A percentile compares a stretch with the other conserved stretches of the same genome.
Evolutionary conservation across 2,113 vertebrate genomes (phyloP).

Genomic region (Struthio camelus): DNA sequence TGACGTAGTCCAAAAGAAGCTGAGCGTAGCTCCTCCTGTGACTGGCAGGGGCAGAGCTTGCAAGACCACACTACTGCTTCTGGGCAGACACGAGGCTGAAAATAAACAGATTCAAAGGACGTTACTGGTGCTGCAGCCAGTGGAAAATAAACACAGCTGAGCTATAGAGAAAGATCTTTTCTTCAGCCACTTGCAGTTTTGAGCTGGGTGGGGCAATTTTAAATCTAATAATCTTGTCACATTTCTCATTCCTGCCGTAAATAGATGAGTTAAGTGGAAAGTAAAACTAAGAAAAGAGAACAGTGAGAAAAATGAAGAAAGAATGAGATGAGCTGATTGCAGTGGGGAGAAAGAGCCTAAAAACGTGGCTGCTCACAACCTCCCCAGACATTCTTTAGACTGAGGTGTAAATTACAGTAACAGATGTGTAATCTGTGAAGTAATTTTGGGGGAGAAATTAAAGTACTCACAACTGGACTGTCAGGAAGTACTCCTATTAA

Average conservation of each 20-base stretch:
- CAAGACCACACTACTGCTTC: background rate
- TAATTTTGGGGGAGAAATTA: background rate
- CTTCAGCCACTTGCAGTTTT: background rate
- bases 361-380: background rate
- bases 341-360: background rate
- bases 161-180: background rate
- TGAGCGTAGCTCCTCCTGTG: rapidly evolving
- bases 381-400: background rate
- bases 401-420: background rate
- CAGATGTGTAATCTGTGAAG: background rate
- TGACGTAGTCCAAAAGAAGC: background rate
- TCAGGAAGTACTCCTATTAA: background rate
- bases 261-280: background rate
- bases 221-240: background rate
- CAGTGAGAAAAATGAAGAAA: background rate
- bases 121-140: background rate
- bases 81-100: background rate
- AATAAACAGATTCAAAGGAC: background rate
- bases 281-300: background rate
- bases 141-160: background rate
- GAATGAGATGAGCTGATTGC: background rate
- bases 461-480: background rate
- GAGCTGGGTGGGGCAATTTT: background rate
- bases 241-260: background rate
- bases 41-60: background rate